A percentile compares a stretch with the other conserved stretches of the same genome.
These are phyloP conservation scores for Drosophila stalkeri DNA, from an alignment of 2,888 invertebrate genomes.

Conservation along the genomic window DNA sequence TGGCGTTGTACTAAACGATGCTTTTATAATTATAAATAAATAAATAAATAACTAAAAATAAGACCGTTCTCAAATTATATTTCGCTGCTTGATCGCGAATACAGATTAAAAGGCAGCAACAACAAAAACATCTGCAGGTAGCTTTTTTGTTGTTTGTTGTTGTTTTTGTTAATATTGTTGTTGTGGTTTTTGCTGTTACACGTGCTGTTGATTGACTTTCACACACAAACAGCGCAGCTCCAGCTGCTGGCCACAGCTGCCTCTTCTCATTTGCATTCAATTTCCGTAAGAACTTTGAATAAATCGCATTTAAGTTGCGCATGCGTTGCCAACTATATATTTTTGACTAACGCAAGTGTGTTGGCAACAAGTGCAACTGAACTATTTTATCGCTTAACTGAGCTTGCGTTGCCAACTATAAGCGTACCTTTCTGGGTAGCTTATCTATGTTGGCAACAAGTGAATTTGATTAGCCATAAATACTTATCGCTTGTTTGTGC, in stretches of 20 bases:
- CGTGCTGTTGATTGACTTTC: constrained; percentile 79
- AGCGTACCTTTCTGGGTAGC: neutral
- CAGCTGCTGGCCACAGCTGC: constrained; percentile 11
- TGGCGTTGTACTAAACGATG: constrained; percentile 27
- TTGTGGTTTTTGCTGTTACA: constrained; percentile 53
- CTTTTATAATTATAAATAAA: constrained; percentile 18
- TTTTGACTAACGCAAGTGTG: neutral
- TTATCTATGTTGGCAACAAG: constrained; percentile 18
- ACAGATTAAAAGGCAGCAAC: constrained; percentile 34
- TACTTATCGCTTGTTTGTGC: constrained; percentile 13
- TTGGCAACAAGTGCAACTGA: constrained; percentile 23
- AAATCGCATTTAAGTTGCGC: constrained; percentile 21
- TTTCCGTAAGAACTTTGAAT: constrained; percentile 54
- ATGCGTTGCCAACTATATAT: constrained; percentile 35
- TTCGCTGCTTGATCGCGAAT: constrained; percentile 36
- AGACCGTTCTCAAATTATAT: constrained; percentile 39
- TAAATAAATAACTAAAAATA: constrained; percentile 4
- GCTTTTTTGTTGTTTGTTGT: constrained; percentile 22
- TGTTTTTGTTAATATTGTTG: constrained; percentile 7
- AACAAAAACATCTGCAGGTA: constrained; percentile 15
- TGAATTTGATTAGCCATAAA: constrained; percentile 12
- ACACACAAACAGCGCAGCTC: constrained; percentile 45
- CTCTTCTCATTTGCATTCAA: constrained; percentile 54
- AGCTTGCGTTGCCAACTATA: constrained; percentile 2
- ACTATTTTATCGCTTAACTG: neutral